Percentiles rank a stretch among this genome's conserved stretches.
Evolutionary conservation across 2,113 vertebrate genomes (phyloP).

Genomic region (Elephas maximus): DNA sequence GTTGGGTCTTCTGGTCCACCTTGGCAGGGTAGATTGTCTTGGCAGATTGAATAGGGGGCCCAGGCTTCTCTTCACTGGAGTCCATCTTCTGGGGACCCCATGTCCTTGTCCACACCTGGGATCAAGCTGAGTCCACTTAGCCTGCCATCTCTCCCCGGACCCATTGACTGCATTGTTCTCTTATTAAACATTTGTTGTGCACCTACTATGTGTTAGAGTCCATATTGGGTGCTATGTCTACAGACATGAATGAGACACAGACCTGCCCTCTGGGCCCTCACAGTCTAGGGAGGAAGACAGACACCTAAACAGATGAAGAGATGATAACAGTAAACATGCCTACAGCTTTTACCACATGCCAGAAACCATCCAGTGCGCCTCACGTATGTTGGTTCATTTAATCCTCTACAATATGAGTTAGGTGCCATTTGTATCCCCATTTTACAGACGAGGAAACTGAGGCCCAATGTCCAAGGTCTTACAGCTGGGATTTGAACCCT

Average conservation of each 20-base stretch:
- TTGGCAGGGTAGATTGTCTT: not conserved
- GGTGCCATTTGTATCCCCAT: not conserved
- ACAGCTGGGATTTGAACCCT: not conserved
- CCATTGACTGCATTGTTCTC: not conserved
- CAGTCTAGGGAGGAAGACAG: not conserved
- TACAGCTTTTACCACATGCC: not conserved
- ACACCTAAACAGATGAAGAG: fast-evolving
- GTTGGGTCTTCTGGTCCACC: not conserved
- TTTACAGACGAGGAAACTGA: not conserved
- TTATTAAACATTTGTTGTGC: not conserved
- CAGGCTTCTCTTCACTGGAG: not conserved
- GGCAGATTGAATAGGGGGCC: not conserved
- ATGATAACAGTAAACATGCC: fast-evolving
- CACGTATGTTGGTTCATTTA: fast-evolving
- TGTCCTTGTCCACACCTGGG: not conserved
- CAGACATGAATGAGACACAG: not conserved
- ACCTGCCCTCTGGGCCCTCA: not conserved
- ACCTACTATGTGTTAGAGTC: not conserved
- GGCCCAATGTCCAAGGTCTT: not conserved
- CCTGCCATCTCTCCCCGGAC: not conserved
- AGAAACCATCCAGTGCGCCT: not conserved
- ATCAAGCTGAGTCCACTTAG: not conserved
- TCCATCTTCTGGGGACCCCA: not conserved
- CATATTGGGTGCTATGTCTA: not conserved
- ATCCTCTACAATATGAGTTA: not conserved